Evolutionary conservation across 2,113 vertebrate species (phyloP).

Genomic region (Centropus unirufus): DNA sequence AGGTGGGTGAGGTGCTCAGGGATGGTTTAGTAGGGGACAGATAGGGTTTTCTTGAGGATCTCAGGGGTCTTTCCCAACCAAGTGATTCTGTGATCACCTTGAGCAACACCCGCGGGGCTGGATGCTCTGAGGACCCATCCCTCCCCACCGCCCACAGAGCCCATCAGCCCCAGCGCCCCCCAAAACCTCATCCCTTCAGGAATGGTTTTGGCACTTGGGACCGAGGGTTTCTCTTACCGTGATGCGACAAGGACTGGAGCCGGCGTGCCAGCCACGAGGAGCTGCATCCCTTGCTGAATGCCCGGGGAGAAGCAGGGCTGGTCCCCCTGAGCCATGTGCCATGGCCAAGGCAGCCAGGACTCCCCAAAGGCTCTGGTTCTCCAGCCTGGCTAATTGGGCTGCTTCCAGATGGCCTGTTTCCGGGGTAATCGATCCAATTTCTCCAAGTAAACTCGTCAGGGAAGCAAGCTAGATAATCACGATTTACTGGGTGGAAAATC

Average conservation of each 20-base stretch:
- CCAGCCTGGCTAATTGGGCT: not conserved
- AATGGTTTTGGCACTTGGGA: not conserved
- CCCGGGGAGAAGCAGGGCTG: accelerated
- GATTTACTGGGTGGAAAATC: slow-evolving; percentile 42
- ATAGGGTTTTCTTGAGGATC: too few relatives aligned
- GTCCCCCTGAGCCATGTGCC: accelerated
- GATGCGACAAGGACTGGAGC: not conserved
- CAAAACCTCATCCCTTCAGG: not conserved
- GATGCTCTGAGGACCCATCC: not conserved
- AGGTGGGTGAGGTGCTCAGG: too few relatives aligned
- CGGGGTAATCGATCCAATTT: slow-evolving; percentile 60
- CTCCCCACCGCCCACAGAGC: not conserved
- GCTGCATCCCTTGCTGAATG: not conserved
- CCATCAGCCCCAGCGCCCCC: not conserved
- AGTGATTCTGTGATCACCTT: not conserved
- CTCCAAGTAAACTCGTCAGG: slow-evolving; percentile 8
- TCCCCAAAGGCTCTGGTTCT: slow-evolving; percentile 14
- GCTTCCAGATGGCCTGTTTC: slow-evolving; percentile 54
- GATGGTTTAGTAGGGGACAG: too few relatives aligned
- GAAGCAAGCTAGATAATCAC: slow-evolving; percentile 29
- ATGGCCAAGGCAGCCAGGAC: not conserved
- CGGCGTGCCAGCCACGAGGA: accelerated
- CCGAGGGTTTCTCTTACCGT: accelerated
- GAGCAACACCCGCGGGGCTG: not conserved
- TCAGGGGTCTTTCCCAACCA: too few relatives aligned